Conservation (phyloP, 1,140 invertebrate genomes). For the Listronotus oregonensis region DNA sequence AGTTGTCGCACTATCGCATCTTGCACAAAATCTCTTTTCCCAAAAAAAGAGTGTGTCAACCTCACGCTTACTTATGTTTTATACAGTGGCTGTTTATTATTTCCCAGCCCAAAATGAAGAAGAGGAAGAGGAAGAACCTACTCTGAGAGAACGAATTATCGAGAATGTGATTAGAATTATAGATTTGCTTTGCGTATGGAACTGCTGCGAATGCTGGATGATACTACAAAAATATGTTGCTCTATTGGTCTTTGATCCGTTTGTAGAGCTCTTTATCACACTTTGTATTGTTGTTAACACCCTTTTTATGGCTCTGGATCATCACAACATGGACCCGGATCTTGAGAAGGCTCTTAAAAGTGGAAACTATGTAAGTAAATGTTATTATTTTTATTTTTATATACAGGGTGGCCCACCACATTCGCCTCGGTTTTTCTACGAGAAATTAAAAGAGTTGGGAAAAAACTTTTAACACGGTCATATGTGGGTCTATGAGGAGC, state of each 20-base stretch:
- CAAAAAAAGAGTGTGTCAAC: constrained; percentile 72
- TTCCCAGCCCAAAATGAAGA: constrained; percentile 82
- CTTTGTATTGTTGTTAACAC: constrained; percentile 98
- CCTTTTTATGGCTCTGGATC: constrained; percentile 98
- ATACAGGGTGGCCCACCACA: too few relatives aligned
- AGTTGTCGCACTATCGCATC: constrained; percentile 47
- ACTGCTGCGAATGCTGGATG: constrained; percentile 89
- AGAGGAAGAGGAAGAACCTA: constrained; percentile 77
- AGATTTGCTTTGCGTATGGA: constrained; percentile 96
- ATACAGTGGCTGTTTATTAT: constrained; percentile 89
- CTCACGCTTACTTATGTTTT: constrained; percentile 67
- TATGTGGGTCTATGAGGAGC: too few relatives aligned
- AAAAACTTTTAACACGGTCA: too few relatives aligned
- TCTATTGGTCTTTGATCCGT: constrained; percentile 94
- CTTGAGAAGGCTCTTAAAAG: constrained; percentile 84
- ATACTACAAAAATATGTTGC: constrained; percentile 89
- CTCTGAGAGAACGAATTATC: constrained; percentile 82
- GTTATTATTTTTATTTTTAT: too few relatives aligned
- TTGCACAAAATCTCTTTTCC: constrained; percentile 62
- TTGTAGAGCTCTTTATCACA: constrained; percentile 96
- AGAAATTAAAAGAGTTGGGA: too few relatives aligned
- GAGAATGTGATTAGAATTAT: constrained; percentile 77
- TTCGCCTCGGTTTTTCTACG: too few relatives aligned
- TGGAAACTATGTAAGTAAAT: constrained; percentile 89
- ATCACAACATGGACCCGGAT: constrained; percentile 89